Conservation (phyloP, 1,140 invertebrate genomes). For the Bacillus rossius region DNA sequence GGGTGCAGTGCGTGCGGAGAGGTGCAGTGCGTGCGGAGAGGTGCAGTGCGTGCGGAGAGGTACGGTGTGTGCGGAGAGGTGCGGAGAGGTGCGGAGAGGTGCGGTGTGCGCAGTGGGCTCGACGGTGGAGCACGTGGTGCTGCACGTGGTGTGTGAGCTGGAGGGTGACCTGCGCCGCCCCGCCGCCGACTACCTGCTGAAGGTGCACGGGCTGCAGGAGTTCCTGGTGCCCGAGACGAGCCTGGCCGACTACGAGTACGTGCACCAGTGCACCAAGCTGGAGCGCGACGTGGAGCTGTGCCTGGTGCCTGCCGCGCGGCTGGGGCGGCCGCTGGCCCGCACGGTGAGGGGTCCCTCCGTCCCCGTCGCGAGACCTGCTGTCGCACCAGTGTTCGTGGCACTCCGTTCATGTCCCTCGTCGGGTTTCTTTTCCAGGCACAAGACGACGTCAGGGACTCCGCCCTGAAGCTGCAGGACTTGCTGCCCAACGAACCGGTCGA, state of each 20-base stretch:
- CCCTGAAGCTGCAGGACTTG: slow-evolving; percentile 65
- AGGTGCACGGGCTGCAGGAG: slow-evolving; percentile 78
- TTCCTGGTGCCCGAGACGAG: slow-evolving; percentile 62
- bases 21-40: too few species aligned
- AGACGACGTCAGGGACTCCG: slow-evolving; percentile 68
- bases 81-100: too few species aligned
- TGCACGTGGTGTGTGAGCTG: slow-evolving; percentile 77
- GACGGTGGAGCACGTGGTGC: slow-evolving; percentile 80
- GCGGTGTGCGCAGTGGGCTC: slow-evolving; percentile 69
- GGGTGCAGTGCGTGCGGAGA: too few species aligned
- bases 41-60: too few species aligned
- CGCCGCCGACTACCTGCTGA: slow-evolving; percentile 59
- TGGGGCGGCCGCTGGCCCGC: slow-evolving; percentile 58
- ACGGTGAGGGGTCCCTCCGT: too few species aligned
- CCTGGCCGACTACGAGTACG: slow-evolving; percentile 87
- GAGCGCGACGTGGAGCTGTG: slow-evolving; percentile 85
- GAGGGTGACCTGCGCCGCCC: slow-evolving; percentile 61
- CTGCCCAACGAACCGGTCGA: slow-evolving; percentile 64
- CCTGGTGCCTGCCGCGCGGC: slow-evolving; percentile 57
- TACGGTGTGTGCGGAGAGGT: too few species aligned
- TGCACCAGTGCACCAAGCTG: slow-evolving; percentile 89
- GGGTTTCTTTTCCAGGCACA: slow-evolving; percentile 49
- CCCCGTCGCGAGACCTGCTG: too few species aligned
- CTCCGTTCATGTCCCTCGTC: too few species aligned
- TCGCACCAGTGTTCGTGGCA: too few species aligned